Evolutionary conservation across 2,797 vertebrate genomes (phyloP).

Genomic region (Onychomys leucogaster): DNA sequence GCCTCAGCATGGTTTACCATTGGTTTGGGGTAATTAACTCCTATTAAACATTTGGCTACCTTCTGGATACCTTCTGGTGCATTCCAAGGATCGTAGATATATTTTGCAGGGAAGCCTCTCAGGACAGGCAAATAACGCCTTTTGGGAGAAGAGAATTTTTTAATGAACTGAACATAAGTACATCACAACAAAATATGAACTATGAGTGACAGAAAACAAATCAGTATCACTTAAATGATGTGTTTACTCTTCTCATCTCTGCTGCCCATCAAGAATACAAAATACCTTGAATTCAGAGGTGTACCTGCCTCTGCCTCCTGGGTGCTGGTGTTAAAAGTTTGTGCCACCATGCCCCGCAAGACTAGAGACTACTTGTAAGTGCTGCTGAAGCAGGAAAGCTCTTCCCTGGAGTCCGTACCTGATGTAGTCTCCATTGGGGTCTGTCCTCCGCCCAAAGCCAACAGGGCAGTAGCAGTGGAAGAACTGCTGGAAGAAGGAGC

Average conservation of each 20-base stretch:
- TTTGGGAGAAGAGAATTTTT: slow-evolving; percentile 69
- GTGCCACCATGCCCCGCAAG: neutral
- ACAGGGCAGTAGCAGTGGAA: slow-evolving; percentile 98
- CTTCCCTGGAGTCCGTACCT: slow-evolving; percentile 86
- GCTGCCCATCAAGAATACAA: slow-evolving; percentile 27
- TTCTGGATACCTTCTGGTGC: slow-evolving; percentile 96
- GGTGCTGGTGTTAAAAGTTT: neutral
- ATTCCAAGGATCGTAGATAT: slow-evolving; percentile 98
- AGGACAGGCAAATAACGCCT: slow-evolving; percentile 96
- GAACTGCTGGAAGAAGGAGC: slow-evolving; percentile 98
- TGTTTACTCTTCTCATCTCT: slow-evolving; percentile 53
- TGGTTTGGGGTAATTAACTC: slow-evolving; percentile 95
- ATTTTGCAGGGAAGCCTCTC: slow-evolving; percentile 95
- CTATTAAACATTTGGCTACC: slow-evolving; percentile 94
- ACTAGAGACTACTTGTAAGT: neutral
- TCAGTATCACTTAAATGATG: slow-evolving; percentile 37
- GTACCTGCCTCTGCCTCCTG: neutral
- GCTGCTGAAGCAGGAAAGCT: slow-evolving; percentile 58
- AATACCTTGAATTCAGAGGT: neutral
- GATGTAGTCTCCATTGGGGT: slow-evolving; percentile 97
- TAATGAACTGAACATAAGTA: slow-evolving; percentile 18
- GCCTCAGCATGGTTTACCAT: slow-evolving; percentile 97
- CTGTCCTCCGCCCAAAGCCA: slow-evolving; percentile 95
- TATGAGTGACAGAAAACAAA: slow-evolving; percentile 33
- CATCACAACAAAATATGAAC: slow-evolving; percentile 29